phyloP scores from a whole-genome alignment of 2,797 vertebrate genomes.

The Chloroceryle amazona region DNA sequence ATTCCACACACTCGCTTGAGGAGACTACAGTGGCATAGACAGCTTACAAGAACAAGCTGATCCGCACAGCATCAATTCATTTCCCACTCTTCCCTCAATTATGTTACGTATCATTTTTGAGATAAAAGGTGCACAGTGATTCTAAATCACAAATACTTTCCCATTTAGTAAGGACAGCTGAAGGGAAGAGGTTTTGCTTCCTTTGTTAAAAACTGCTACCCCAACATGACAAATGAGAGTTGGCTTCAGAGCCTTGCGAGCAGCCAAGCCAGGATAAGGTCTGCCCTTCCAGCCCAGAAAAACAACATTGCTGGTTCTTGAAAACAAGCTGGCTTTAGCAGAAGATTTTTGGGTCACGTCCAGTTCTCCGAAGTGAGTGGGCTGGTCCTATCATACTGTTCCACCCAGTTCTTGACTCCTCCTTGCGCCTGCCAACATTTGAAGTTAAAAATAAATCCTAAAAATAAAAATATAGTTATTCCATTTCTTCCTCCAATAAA shows the following conservation, averaged over 20 bases:
- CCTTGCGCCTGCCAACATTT: background rate
- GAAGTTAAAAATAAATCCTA: background rate
- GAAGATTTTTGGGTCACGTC: constrained; percentile 12
- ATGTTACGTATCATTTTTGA: background rate
- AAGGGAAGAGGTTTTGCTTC: background rate
- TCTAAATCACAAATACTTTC: background rate
- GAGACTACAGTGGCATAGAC: accelerated
- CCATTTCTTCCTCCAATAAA: background rate
- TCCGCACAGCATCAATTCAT: background rate
- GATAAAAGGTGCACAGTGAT: background rate
- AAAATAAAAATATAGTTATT: background rate
- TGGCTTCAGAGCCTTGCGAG: background rate
- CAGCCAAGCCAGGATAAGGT: background rate
- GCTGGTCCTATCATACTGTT: background rate
- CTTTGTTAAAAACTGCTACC: background rate
- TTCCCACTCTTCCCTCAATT: background rate
- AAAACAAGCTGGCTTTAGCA: constrained; percentile 31
- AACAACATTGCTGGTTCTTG: background rate
- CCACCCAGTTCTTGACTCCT: constrained; percentile 2
- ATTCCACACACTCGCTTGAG: background rate
- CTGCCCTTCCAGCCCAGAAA: constrained; percentile 2
- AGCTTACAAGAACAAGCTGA: background rate
- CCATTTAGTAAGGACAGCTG: background rate
- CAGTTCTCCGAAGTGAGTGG: background rate
- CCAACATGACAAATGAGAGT: background rate